Percentiles rank a stretch among this genome's conserved stretches.
Conservation (phyloP, 1,140 invertebrate genomes). For the Leptinotarsa texana region DNA sequence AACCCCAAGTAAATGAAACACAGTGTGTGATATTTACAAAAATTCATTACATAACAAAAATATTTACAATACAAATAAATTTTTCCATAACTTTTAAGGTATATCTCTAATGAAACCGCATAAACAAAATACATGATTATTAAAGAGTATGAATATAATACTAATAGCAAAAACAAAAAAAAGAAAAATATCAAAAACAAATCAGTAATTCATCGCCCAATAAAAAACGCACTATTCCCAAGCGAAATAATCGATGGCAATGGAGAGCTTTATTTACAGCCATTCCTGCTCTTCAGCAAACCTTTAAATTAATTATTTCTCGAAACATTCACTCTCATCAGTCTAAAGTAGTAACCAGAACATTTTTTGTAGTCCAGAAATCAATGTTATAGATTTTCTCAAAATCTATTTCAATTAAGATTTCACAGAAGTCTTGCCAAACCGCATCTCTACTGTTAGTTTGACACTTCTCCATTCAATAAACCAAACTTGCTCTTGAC, state of each 20-base stretch:
- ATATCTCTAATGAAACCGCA: not conserved
- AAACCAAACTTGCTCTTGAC: not conserved
- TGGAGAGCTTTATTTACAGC: not conserved
- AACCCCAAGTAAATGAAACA: not conserved
- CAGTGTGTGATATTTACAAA: not conserved
- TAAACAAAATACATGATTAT: not conserved
- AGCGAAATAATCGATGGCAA: too few relatives aligned
- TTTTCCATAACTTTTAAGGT: not conserved
- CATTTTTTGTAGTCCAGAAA: not conserved
- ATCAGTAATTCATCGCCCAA: not conserved
- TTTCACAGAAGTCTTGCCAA: not conserved
- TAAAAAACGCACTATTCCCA: not conserved
- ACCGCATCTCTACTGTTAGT: not conserved
- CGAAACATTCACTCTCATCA: not conserved
- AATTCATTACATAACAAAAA: slow-evolving; percentile 9
- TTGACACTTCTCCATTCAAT: not conserved
- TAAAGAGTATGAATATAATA: not conserved
- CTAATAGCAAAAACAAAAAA: not conserved
- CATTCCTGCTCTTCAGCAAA: not conserved
- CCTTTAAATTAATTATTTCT: not conserved
- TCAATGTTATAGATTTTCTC: not conserved
- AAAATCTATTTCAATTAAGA: not conserved
- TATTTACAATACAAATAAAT: not conserved
- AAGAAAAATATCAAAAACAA: not conserved
- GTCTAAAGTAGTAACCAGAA: not conserved